phyloP scores from a whole-genome alignment of 2,113 vertebrate genomes.

The Chaenogobius annularis region DNA sequence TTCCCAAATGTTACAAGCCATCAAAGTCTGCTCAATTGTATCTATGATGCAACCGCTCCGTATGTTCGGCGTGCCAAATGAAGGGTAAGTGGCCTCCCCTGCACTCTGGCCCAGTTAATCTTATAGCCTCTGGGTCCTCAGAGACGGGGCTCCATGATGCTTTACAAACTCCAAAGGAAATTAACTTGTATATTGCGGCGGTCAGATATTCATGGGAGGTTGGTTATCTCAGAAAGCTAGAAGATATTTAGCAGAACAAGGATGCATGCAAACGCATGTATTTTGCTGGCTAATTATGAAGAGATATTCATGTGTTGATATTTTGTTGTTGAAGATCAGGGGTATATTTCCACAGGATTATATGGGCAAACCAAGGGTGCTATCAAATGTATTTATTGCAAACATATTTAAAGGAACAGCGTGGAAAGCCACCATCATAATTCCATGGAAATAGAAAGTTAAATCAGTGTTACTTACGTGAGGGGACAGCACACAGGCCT shows the following conservation, averaged over 20 bases:
- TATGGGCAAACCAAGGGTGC: too few relatives aligned
- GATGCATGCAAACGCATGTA: not conserved
- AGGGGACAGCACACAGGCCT: too few relatives aligned
- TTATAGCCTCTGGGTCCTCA: constrained; percentile 17
- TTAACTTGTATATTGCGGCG: constrained; percentile 27
- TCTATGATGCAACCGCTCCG: constrained; percentile 21
- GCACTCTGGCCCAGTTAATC: constrained; percentile 24
- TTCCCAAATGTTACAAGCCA: constrained; percentile 23
- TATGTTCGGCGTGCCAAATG: constrained; percentile 3
- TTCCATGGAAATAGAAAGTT: too few relatives aligned
- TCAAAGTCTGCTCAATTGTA: constrained; percentile 17
- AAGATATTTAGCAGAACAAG: not conserved
- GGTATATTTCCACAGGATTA: too few relatives aligned
- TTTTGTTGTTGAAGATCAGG: too few relatives aligned
- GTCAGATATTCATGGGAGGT: not conserved
- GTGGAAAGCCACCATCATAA: too few relatives aligned
- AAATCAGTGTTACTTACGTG: too few relatives aligned
- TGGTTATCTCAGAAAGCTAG: constrained; percentile 4
- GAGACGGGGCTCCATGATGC: constrained; percentile 6
- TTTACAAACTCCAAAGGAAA: constrained; percentile 44
- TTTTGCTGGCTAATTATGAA: not conserved
- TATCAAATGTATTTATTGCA: too few relatives aligned
- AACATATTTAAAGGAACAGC: too few relatives aligned
- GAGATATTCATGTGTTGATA: too few relatives aligned
- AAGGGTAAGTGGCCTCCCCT: constrained; percentile 6